Evolutionary conservation across 1,140 invertebrate genomes (phyloP).

Genomic region (Thalassaphorura encarpata): DNA sequence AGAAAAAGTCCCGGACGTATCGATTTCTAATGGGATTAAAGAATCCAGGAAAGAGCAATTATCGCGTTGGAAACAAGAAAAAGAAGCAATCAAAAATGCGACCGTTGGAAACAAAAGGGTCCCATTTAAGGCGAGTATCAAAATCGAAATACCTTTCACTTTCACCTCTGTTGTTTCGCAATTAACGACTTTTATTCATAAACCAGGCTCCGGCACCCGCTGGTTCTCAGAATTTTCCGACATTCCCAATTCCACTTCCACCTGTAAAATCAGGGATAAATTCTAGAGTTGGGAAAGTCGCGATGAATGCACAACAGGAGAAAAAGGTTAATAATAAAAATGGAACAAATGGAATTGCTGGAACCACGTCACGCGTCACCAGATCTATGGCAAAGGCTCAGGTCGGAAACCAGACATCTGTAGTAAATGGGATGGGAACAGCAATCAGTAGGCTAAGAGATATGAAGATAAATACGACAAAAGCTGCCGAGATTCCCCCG

Average conservation of each 20-base stretch:
- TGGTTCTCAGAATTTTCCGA: not conserved
- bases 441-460: too few relatives aligned
- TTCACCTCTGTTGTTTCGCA: not conserved
- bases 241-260: not conserved
- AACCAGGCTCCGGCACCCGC: not conserved
- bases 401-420: too few relatives aligned
- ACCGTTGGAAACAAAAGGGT: too few relatives aligned
- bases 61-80: slow-evolving; percentile 20
- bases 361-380: slow-evolving; percentile 7
- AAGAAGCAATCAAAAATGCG: slow-evolving; percentile 5
- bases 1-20: not conserved
- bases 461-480: too few relatives aligned
- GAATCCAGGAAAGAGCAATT: slow-evolving; percentile 15
- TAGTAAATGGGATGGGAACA: too few relatives aligned
- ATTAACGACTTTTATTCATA: not conserved
- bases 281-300: not conserved
- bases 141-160: not conserved
- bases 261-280: not conserved
- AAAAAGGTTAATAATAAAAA: not conserved
- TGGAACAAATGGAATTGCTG: too few relatives aligned
- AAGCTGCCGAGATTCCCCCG: too few relatives aligned
- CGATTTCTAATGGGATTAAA: too few relatives aligned
- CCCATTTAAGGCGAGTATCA: too few relatives aligned
- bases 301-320: not conserved
- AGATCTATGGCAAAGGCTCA: slow-evolving; percentile 18